These are phyloP conservation scores for Clostera curtula DNA, from an alignment of 2,888 invertebrate species.

Conservation along the genomic window DNA sequence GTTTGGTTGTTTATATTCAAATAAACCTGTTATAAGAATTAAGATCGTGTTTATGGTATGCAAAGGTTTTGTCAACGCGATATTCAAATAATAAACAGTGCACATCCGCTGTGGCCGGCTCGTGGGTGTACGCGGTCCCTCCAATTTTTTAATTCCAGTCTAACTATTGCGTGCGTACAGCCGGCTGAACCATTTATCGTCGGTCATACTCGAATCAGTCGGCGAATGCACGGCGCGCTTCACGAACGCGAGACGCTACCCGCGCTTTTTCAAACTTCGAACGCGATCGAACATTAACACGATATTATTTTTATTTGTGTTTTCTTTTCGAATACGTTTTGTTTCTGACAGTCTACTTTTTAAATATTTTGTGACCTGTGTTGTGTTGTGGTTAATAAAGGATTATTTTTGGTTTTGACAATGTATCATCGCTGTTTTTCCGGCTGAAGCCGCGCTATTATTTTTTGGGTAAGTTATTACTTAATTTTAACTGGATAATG, in stretches of 20 bases:
- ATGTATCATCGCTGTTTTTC: constrained; percentile 21
- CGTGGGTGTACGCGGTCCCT: constrained; percentile 26
- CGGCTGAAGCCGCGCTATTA: constrained; percentile 15
- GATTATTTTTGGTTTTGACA: constrained; percentile 6
- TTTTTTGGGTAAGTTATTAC: constrained; percentile 18
- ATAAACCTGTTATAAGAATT: too few relatives aligned
- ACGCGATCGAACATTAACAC: constrained; percentile 37
- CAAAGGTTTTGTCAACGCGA: constrained; percentile 11
- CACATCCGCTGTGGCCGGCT: constrained; percentile 29
- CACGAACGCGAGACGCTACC: constrained; percentile 31
- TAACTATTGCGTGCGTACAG: constrained; percentile 14
- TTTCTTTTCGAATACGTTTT: constrained; percentile 6
- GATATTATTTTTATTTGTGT: constrained; percentile 17
- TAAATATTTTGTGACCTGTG: constrained; percentile 13
- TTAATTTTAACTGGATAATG: background rate
- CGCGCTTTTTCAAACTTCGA: constrained; percentile 32
- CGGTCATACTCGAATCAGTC: constrained; percentile 28
- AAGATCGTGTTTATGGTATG: too few relatives aligned
- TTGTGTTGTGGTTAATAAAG: constrained; percentile 20
- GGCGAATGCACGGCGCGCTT: constrained; percentile 34
- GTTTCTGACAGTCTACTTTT: constrained; percentile 8
- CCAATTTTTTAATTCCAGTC: constrained; percentile 30
- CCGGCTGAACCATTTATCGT: constrained; percentile 11
- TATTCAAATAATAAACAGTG: constrained; percentile 30
- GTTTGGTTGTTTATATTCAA: too few relatives aligned